Evolutionary conservation across 1,140 invertebrate genomes (phyloP).

Genomic region (Drosophila santomea): DNA sequence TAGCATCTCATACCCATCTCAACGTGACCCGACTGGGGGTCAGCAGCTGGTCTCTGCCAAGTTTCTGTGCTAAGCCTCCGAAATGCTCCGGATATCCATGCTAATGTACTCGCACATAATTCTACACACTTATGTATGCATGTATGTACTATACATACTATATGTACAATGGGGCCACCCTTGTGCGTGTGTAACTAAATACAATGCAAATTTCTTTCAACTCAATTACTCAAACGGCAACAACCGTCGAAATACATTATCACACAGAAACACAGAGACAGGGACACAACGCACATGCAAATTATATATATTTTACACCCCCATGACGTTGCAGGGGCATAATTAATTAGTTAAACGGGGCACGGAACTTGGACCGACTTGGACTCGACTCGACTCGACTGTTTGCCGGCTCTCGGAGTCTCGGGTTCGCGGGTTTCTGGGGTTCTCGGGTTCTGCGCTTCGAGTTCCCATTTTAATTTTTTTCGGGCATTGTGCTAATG

Average conservation of each 20-base stretch:
- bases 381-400: background rate
- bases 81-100: slow-evolving; percentile 20
- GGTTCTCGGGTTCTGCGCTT: slow-evolving; percentile 3
- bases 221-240: slow-evolving; percentile 66
- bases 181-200: slow-evolving; percentile 80
- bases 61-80: background rate
- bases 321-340: slow-evolving; percentile 80
- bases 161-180: slow-evolving; percentile 12
- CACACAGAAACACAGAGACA: slow-evolving; percentile 21
- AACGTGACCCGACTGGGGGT: background rate
- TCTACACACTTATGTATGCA: too few species aligned
- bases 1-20: too few species aligned
- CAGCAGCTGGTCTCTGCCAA: slow-evolving; percentile 10
- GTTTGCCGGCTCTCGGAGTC: slow-evolving; percentile 14
- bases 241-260: slow-evolving; percentile 62
- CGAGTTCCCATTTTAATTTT: background rate
- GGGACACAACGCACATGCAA: slow-evolving; percentile 40
- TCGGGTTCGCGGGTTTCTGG: too few species aligned
- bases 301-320: slow-evolving; percentile 66
- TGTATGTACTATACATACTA: too few species aligned
- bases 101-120: slow-evolving; percentile 28
- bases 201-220: slow-evolving; percentile 77
- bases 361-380: slow-evolving; percentile 47
- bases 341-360: slow-evolving; percentile 77
- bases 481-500: slow-evolving; percentile 67